Evolutionary conservation across 1,140 invertebrate species (phyloP), one percentile per base, ranked within the genome.

Genomic region (Anoplolepis gracilipes): DNA sequence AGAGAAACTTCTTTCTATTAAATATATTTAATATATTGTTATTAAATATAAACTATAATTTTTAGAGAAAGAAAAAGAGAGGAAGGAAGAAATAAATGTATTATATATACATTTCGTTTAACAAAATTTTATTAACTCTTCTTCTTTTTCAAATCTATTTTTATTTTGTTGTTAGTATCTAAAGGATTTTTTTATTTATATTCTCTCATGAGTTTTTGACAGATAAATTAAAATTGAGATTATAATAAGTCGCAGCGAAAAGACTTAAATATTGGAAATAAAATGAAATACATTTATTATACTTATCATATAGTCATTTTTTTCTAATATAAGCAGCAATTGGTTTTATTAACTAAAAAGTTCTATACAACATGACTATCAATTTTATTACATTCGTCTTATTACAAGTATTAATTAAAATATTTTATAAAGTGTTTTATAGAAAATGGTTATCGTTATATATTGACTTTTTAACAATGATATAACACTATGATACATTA

Each of bases 301-400:
- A 64, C 16, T 42, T 61, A 11, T 25, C 5, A 28, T 4, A 55
- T 19, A 25, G 49, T 49, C 49, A 64, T 64, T 11, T 65, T 78
- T 42, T 28, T 62, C 13, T 28, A 57, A 57, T 2, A 11, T 25
- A 19, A 25, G 3, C 8, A 72, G 11, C 0, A n/a, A 55, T 4
- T 6, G 5, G 6, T 22, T 67, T 67, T 13, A 2, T 22, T 10
- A 72, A 11, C 16, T 28, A 22, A 33, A 16, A 73, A 49, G 10
- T 72, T 30, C 4, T 55, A 62, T 62, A 30, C 4, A 28, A 55
- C 59, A 33, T 62, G 11, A 4, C 0, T 53, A 53, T 5, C 1
- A 72, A 30, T n/a, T 53, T 72, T 73, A 73, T 55, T 33, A 73
- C 16, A 72, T 22, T 4, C 49, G 1, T 33, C 19, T 72, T 53